Conservation (phyloP, 92 coral and sea anemone species). For the Porites rus region DNA sequence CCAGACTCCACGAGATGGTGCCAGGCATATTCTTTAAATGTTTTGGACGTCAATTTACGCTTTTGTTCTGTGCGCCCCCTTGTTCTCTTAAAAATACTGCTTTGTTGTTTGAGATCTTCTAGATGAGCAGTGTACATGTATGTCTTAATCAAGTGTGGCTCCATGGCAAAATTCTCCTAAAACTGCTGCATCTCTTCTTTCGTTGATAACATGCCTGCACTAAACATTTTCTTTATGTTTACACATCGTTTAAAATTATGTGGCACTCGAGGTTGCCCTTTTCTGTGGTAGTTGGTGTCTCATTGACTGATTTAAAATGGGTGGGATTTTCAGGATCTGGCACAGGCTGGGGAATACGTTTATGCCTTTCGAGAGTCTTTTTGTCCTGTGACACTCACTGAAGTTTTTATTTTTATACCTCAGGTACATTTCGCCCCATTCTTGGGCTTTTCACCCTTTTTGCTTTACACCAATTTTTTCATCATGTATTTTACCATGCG, state of each 20-base stretch:
- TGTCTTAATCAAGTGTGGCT: background rate
- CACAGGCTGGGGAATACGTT: slow-evolving; percentile 30
- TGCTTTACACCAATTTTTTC: too few relatives aligned
- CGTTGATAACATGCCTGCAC: too few relatives aligned
- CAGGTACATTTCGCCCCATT: too few relatives aligned
- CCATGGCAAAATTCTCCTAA: background rate
- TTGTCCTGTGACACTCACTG: background rate
- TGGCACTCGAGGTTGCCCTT: too few relatives aligned
- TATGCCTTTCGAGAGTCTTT: background rate
- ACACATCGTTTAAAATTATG: too few relatives aligned
- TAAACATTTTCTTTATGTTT: too few relatives aligned
- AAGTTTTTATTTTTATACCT: too few relatives aligned
- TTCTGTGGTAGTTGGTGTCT: background rate
- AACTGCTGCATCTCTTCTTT: too few relatives aligned
- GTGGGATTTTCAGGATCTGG: slow-evolving; percentile 35
- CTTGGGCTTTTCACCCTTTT: too few relatives aligned
- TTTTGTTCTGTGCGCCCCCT: background rate
- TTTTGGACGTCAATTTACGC: background rate
- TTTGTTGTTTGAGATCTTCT: slow-evolving; percentile 2
- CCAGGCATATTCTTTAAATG: slow-evolving; percentile 7
- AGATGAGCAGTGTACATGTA: background rate
- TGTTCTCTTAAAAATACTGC: background rate
- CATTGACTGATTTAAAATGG: slow-evolving; percentile 21
- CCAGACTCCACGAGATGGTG: slow-evolving; percentile 7
- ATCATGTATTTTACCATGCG: too few relatives aligned